A percentile compares a stretch with the other conserved stretches of the same genome.
Conservation (phyloP, 2,888 invertebrate species). For the Abrostola tripartita region DNA sequence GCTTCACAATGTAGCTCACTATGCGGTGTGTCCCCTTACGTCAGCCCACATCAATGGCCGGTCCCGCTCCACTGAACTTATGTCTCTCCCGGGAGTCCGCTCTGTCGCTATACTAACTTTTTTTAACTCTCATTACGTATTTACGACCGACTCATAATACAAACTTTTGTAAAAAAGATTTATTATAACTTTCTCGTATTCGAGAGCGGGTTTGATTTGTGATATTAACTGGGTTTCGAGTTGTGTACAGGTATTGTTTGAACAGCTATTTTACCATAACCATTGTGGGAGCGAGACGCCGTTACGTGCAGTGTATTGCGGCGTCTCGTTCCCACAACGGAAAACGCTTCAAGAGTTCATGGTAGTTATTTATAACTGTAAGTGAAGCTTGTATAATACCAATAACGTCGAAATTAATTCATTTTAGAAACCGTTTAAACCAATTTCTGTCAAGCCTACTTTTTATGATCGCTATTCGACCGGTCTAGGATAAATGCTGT, state of each 20-base stretch:
- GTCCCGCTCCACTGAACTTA: conserved; percentile 61
- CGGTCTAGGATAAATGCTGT: no score
- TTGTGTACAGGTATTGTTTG: neutral
- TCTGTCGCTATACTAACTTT: conserved; percentile 60
- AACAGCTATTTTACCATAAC: no score
- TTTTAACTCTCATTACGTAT: conserved; percentile 69
- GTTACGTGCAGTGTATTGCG: no score
- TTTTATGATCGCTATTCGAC: no score
- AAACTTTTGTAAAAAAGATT: conserved; percentile 52
- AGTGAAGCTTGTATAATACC: no score
- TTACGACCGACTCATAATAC: conserved; percentile 61
- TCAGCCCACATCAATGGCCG: conserved; percentile 14
- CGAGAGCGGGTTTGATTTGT: conserved; percentile 29
- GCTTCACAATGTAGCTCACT: neutral
- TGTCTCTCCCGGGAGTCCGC: conserved; percentile 57
- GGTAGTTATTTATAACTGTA: no score
- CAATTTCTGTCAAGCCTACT: no score
- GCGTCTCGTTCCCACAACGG: no score
- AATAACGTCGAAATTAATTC: no score
- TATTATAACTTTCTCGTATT: conserved; percentile 37
- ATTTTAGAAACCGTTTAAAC: no score
- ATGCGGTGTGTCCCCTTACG: conserved; percentile 21
- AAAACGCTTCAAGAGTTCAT: no score
- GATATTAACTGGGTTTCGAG: conserved; percentile 3
- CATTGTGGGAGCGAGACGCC: no score